Evolutionary conservation across 2,113 vertebrate species (phyloP).

Genomic region (Ctenomys sociabilis): DNA sequence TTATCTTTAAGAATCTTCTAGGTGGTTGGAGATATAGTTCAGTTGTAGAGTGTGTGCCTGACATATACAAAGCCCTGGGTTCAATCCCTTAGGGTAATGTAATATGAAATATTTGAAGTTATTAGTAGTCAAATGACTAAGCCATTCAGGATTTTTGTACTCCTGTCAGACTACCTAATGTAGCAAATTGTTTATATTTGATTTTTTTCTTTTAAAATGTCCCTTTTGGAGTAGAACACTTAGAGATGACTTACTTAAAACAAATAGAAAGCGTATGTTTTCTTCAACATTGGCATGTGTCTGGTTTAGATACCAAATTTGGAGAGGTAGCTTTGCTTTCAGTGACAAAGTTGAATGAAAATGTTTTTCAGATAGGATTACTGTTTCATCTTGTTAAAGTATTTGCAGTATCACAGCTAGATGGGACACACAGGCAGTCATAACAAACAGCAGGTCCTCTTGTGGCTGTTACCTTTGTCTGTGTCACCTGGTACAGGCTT

Average conservation of each 20-base stretch:
- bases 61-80: no score
- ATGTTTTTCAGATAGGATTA: background rate
- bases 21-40: background rate
- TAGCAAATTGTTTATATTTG: slow-evolving; percentile 20
- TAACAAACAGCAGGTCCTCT: no score
- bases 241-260: slow-evolving; percentile 23
- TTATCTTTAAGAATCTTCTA: slow-evolving; percentile 1
- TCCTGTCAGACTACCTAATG: background rate
- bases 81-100: no score
- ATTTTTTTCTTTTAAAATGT: background rate
- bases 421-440: background rate
- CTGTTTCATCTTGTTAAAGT: background rate
- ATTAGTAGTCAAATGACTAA: slow-evolving; percentile 1
- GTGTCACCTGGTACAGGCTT: background rate
- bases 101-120: background rate
- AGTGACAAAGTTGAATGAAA: background rate
- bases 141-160: background rate
- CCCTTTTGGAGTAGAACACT: background rate
- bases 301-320: background rate
- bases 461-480: background rate
- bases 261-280: background rate
- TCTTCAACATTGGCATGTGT: background rate
- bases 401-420: background rate
- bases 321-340: background rate
- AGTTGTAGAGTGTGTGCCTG: background rate